Conservation (phyloP, 2,797 vertebrate genomes). For the Pogoniulus pusillus region DNA sequence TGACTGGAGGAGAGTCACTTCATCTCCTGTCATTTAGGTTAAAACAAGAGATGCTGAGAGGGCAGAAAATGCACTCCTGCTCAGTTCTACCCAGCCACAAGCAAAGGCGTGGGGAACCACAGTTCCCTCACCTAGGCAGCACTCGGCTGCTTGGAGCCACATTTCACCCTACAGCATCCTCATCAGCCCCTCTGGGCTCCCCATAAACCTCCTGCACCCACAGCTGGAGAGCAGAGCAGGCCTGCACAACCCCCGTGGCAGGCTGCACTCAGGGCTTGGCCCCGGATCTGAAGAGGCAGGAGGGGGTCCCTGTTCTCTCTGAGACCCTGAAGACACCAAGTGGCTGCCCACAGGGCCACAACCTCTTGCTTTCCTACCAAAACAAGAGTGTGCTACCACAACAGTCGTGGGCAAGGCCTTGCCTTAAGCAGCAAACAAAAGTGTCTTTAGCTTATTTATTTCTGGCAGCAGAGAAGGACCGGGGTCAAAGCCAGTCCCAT, state of each 20-base stretch:
- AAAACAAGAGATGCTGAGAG: neutral
- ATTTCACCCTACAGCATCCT: neutral
- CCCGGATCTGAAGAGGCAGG: neutral
- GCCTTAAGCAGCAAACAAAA: neutral
- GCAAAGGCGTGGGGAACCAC: neutral
- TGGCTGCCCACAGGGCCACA: neutral
- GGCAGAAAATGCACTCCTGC: neutral
- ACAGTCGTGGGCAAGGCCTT: neutral
- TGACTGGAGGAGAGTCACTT: neutral
- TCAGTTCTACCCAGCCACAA: neutral
- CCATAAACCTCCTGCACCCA: fast-evolving
- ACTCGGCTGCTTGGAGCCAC: neutral
- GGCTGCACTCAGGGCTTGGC: fast-evolving
- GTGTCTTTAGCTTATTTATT: slow-evolving; percentile 9
- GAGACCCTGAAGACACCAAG: neutral
- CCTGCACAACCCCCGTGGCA: neutral
- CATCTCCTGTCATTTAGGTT: neutral
- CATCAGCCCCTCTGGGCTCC: neutral
- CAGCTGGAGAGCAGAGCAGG: fast-evolving
- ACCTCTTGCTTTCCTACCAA: neutral
- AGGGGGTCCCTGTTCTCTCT: fast-evolving
- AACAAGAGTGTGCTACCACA: neutral
- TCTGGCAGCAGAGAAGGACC: neutral
- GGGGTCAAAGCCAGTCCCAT: slow-evolving; percentile 1
- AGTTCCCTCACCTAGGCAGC: neutral